Evolutionary conservation across 1,140 invertebrate species (phyloP).

Genomic region (Glomeris maerens): DNA sequence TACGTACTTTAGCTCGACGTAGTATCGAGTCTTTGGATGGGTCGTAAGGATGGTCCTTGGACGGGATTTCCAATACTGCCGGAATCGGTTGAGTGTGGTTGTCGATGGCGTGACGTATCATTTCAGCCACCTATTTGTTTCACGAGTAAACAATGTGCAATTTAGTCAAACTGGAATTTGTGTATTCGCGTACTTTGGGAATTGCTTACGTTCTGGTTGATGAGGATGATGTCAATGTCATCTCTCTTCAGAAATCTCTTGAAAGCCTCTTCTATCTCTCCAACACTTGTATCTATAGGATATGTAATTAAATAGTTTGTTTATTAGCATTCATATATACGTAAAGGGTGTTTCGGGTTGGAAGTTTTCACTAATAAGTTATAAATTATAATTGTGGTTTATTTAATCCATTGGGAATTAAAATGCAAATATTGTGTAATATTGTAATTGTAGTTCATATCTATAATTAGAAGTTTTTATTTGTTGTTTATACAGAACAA

Average conservation of each 20-base stretch:
- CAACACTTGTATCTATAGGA: constrained; percentile 73
- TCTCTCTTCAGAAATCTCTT: constrained; percentile 87
- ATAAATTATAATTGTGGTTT: no score
- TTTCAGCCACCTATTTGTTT: constrained; percentile 64
- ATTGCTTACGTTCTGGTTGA: constrained; percentile 81
- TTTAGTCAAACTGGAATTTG: no score
- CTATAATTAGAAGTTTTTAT: background rate
- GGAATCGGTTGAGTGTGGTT: constrained; percentile 83
- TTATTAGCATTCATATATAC: no score
- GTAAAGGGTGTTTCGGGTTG: no score
- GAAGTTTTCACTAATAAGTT: no score
- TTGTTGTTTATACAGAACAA: background rate
- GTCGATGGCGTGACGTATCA: constrained; percentile 95
- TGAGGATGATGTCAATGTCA: constrained; percentile 98
- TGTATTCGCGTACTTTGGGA: no score
- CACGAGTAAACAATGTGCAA: background rate
- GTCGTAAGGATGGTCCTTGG: constrained; percentile 98
- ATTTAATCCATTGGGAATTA: no score
- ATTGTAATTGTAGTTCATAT: no score
- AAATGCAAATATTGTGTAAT: no score
- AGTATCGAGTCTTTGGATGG: constrained; percentile 95
- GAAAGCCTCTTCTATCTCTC: constrained; percentile 96
- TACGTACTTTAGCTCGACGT: constrained; percentile 67
- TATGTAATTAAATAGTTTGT: constrained; percentile 16
- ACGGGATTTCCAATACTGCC: constrained; percentile 95